Conservation (phyloP, 2,113 vertebrate genomes). For the Holacanthus passer region DNA sequence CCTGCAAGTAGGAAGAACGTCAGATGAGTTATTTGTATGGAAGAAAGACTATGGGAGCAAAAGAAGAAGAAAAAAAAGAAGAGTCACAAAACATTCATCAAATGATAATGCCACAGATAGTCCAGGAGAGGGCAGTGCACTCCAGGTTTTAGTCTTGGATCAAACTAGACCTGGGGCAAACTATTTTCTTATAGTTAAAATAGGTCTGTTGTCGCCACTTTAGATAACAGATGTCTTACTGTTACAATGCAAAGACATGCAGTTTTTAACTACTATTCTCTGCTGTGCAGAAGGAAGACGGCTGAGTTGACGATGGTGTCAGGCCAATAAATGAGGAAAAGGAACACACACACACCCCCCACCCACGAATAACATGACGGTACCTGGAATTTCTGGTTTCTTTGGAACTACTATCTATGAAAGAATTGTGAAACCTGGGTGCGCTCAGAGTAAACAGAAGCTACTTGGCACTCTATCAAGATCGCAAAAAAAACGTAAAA, state of each 20-base stretch:
- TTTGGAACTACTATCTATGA: neutral
- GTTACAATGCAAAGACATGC: neutral
- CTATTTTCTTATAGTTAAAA: neutral
- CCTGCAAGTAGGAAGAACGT: neutral
- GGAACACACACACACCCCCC: neutral
- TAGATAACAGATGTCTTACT: neutral
- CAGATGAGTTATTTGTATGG: neutral
- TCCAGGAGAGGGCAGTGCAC: conserved; percentile 68
- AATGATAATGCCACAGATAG: neutral
- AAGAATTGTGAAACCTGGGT: neutral
- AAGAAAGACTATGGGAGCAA: neutral
- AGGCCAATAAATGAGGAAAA: neutral
- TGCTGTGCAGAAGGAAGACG: neutral
- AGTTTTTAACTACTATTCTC: neutral
- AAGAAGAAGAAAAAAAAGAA: neutral
- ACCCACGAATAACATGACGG: too few species aligned
- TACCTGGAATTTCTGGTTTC: neutral
- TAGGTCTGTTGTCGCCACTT: neutral
- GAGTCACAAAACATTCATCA: conserved; percentile 20
- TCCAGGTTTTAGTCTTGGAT: conserved; percentile 14
- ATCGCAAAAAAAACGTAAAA: neutral
- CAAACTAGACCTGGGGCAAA: neutral
- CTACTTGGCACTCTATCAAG: neutral
- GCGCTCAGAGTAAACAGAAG: too few species aligned
- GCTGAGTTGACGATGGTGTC: neutral